Evolutionary conservation across 1,140 invertebrate species (phyloP), one percentile per base, ranked within the genome.

Genomic region (Euura lappo): DNA sequence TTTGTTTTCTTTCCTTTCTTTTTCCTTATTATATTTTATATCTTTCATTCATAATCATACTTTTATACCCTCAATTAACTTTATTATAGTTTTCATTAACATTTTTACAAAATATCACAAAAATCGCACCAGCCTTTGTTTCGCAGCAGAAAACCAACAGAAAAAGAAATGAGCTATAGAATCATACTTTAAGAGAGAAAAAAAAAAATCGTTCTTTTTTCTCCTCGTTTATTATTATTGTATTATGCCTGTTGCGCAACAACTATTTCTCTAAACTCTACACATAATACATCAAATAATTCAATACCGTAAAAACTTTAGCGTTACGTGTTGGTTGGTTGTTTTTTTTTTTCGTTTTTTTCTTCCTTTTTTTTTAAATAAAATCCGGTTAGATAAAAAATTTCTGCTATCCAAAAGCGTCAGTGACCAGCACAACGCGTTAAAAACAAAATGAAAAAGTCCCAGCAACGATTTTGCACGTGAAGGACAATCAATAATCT

Each of bases 51-150:
- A 47, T 68, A 28, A 74, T 74, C 71, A 28, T 28, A 68, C 68
- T 71, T 71, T 47, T 75, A 80, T 72, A 78, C 47, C 70, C 69
- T 81, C 72, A 74, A 75, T 79, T 80, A 77, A 28, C 28, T 51
- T 71, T 73, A 64, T 72, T 28, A 28, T 28, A 28, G 0, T 28
- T 28, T 66, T 46, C 8, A 45, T 45, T 70, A 77, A 76, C 74
- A 28, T 79, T 81, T 86, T 86, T 87, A 86, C 81, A 86, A 87
- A 86, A 86, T 87, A 87, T 87, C 86, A 87, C 86, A 87, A 87
- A 84, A 86, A 86, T 86, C 81, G 81, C 83, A 87, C 85, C 85
- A 87, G 85, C 82, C 84, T 85, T 86, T 83, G 78, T 84, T 85
- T 28, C 79, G 79, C 79, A 84, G 78, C 79, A 81, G 77, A 77